Percentiles rank a stretch among this genome's conserved stretches.
These are phyloP conservation scores for Thomomys bottae DNA, from an alignment of 2,113 vertebrate species.

Conservation along the genomic window DNA sequence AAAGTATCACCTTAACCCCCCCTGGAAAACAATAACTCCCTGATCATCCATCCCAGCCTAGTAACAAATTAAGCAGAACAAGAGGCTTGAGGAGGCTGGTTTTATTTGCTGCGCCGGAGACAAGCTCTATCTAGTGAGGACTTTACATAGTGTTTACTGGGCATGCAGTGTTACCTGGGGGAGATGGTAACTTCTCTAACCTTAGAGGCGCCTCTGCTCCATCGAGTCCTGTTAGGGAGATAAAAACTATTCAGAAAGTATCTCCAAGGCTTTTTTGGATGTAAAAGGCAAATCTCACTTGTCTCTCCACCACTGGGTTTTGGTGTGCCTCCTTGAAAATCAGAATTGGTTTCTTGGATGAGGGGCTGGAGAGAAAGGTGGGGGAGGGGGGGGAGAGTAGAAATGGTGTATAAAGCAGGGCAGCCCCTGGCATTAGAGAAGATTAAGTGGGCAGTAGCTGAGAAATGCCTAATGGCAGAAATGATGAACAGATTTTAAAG, in stretches of 20 bases:
- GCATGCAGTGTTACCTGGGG: neutral
- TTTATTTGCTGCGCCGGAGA: neutral
- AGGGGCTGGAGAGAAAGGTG: neutral
- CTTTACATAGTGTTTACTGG: neutral
- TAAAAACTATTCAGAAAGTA: neutral
- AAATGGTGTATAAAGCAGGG: neutral
- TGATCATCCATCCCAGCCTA: conserved; percentile 1
- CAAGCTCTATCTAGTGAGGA: neutral
- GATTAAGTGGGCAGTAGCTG: neutral
- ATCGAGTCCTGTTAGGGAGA: neutral
- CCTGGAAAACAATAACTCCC: conserved; percentile 53
- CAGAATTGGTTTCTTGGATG: neutral
- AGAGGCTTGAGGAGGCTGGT: neutral
- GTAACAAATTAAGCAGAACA: conserved; percentile 14
- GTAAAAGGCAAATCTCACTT: neutral
- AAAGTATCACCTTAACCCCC: conserved; percentile 44
- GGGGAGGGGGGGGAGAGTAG: neutral
- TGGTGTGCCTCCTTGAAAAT: neutral
- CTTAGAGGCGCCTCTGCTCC: neutral
- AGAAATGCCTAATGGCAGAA: neutral
- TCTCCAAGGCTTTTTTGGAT: neutral
- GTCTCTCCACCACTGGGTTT: neutral
- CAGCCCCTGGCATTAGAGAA: neutral
- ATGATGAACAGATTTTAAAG: neutral
- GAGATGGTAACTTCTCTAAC: neutral